A percentile compares a stretch with the other conserved stretches of the same genome.
These are phyloP conservation scores for Gorilla gorilla DNA, from an alignment of 2,113 vertebrate genomes.

Conservation along the genomic window DNA sequence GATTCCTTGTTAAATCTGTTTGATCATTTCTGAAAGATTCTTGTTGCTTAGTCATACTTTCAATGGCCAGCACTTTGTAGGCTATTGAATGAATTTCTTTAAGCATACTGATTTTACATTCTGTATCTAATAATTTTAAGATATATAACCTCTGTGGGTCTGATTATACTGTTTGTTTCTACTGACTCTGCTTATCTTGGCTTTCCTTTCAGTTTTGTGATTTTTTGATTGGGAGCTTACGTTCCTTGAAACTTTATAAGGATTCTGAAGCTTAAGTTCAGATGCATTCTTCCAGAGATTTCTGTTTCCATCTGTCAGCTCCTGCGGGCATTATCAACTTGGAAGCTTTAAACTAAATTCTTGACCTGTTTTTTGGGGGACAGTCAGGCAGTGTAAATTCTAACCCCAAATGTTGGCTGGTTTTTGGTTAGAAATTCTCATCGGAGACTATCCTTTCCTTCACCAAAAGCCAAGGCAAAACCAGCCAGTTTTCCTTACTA, in stretches of 20 bases:
- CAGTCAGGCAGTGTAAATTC: neutral
- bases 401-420: neutral
- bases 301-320: neutral
- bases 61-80: neutral
- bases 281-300: neutral
- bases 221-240: neutral
- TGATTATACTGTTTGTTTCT: neutral
- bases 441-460: neutral
- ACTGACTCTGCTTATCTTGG: neutral
- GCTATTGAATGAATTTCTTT: neutral
- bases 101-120: neutral
- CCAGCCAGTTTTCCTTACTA: neutral
- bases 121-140: neutral
- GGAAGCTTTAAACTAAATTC: neutral
- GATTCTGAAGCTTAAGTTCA: neutral
- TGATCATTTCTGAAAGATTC: neutral
- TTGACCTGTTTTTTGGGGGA: neutral
- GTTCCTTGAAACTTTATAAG: neutral
- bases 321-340: neutral
- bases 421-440: neutral
- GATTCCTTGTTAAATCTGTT: neutral
- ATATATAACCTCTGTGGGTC: neutral
- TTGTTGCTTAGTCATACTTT: neutral
- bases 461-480: neutral
- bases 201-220: neutral